phyloP scores from a whole-genome alignment of 1,140 invertebrate genomes.

The Drosophila fuyamai region DNA sequence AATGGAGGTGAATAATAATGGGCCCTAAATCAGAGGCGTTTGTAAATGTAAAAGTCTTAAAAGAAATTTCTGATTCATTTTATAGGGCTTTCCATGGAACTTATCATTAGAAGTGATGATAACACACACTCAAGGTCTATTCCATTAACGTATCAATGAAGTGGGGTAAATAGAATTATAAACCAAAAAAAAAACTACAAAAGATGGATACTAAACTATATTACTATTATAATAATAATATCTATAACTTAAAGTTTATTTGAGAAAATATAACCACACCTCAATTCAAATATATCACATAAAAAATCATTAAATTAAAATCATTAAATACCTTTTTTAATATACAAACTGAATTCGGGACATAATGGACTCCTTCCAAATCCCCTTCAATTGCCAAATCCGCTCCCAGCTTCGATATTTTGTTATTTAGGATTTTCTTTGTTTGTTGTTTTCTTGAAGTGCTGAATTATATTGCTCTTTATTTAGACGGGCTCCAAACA shows the following conservation, averaged over 20 bases:
- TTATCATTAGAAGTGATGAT: background rate
- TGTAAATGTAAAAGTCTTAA: conserved; percentile 13
- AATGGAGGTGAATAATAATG: background rate
- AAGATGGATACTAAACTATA: too few species aligned
- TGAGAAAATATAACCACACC: too few species aligned
- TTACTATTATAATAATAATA: too few species aligned
- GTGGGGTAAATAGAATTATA: background rate
- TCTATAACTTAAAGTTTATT: too few species aligned
- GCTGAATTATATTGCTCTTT: conserved; percentile 29
- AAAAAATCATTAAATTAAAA: too few species aligned
- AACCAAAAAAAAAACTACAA: too few species aligned
- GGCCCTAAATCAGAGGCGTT: conserved; percentile 18
- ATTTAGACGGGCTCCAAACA: conserved; percentile 8
- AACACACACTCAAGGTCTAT: background rate
- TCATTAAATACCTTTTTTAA: too few species aligned
- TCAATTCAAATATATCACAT: too few species aligned
- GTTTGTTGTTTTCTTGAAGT: conserved; percentile 5
- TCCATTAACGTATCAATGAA: too few species aligned
- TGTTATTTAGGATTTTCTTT: conserved; percentile 1
- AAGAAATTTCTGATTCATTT: background rate
- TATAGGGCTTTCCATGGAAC: background rate
- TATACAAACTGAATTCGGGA: too few species aligned
- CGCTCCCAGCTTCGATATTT: background rate
- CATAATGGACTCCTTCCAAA: too few species aligned
- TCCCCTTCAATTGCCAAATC: background rate